These are phyloP conservation scores for Theodoxus fluviatilis DNA, from an alignment of 2,888 invertebrate species.

Conservation along the genomic window DNA sequence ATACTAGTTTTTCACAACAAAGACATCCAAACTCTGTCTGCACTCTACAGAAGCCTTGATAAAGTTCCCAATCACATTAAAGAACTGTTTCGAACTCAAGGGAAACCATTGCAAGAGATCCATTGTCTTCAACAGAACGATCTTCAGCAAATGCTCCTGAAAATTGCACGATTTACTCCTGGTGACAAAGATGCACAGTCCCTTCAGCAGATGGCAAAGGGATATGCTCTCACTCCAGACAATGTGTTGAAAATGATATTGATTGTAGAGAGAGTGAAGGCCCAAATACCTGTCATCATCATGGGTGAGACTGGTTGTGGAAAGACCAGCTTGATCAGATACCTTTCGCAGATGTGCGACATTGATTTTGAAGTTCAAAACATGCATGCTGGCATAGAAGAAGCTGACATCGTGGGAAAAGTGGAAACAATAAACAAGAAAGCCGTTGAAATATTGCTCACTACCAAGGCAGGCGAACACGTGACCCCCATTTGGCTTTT, in stretches of 20 bases:
- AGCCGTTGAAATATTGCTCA: neutral
- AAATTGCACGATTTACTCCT: constrained; percentile 15
- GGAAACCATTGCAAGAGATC: too few species aligned
- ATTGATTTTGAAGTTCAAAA: neutral
- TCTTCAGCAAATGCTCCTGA: constrained; percentile 15
- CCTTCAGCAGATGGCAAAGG: neutral
- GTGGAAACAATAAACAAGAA: constrained; percentile 13
- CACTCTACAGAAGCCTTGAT: too few species aligned
- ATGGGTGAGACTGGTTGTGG: constrained; percentile 33
- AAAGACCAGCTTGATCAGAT: constrained; percentile 28
- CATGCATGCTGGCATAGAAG: constrained; percentile 26
- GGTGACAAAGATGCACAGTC: neutral
- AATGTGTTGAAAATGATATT: constrained; percentile 28
- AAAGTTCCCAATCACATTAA: too few species aligned
- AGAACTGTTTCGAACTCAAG: too few species aligned
- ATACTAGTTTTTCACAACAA: too few species aligned
- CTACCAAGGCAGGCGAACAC: too few species aligned
- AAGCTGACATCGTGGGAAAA: neutral
- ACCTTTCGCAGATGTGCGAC: constrained; percentile 19
- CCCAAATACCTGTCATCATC: constrained; percentile 26
- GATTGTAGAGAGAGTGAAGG: constrained; percentile 15
- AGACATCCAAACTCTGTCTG: too few species aligned
- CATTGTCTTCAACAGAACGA: too few species aligned
- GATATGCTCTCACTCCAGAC: constrained; percentile 26
- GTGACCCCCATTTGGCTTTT: constrained; percentile 25